Evolutionary conservation across 2,113 vertebrate genomes (phyloP), one percentile per base, ranked within the genome.

Genomic region (Megaleporinus macrocephalus): DNA sequence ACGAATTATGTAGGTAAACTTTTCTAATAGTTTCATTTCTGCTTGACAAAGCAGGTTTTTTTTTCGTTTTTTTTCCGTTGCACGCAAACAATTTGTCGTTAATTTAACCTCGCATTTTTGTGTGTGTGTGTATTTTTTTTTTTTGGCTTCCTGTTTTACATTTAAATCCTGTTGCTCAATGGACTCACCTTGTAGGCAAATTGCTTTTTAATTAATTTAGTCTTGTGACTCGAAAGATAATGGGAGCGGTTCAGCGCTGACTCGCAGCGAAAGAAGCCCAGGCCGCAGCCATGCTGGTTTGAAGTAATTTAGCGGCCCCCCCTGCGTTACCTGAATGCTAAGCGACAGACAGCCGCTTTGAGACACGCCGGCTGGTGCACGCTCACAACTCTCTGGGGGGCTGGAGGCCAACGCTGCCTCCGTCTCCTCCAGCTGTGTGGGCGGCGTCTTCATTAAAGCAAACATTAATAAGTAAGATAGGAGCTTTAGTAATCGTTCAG

Each of bases 361-460:
- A 57, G 57, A 81, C 33, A 44, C 41, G 29, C 47, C 55, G 47
- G 61, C 26, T 27, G 51, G 47, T 61, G 33, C 49, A 33, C 66
- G 51, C 63, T 24, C 66, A 53, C 24, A 75, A 44, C 65, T 72
- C 78, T 24, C 73, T 6, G n/a, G 57, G 57, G 53, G 83, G 65
- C 29, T 80, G 49, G 49, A 41, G 44, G 47, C 20, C 36, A 57
- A 41, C 55, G 27, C 55, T 63, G 29, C 57, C 36, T 75, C 14
- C 36, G 29, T 84, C 51, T 18, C 29, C 27, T 76, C 41, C 61
- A 62, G 65, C 76, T 84, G 76, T 44, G 63, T 36, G 55, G 78
- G 55, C 27, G n/a, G 61, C 29, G 59, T 84, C 74, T 75, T 80
- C 73, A 84, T 76, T 81, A 84, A n/a, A 66, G 55, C 73, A 61